These are phyloP conservation scores for Leptopterna dolabrata DNA, from an alignment of 2,888 invertebrate species.

Conservation along the genomic window DNA sequence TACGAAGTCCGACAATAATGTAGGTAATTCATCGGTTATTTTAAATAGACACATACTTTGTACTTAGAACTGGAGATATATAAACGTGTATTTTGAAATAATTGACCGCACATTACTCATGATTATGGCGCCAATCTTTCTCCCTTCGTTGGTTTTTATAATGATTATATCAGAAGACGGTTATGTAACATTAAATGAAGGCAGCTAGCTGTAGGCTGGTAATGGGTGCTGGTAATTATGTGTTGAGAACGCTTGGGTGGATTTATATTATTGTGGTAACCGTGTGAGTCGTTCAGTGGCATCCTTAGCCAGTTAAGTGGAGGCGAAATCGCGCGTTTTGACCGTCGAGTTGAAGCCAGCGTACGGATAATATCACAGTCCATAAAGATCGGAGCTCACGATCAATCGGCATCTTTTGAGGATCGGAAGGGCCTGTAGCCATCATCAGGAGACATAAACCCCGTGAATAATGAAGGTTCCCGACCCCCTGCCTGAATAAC, in stretches of 20 bases:
- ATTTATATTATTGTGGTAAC: not conserved
- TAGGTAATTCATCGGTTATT: no score
- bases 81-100: no score
- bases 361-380: not conserved
- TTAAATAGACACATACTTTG: no score
- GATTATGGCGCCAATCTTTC: no score
- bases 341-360: not conserved
- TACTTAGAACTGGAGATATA: no score
- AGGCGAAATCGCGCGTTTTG: not conserved
- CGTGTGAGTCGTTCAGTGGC: not conserved
- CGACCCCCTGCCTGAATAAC: not conserved
- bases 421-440: not conserved
- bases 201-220: not conserved
- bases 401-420: slow-evolving; percentile 24
- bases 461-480: slow-evolving; percentile 23
- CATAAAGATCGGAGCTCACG: not conserved
- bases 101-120: no score
- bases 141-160: no score
- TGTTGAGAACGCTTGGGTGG: not conserved
- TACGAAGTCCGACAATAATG: no score
- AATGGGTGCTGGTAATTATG: not conserved
- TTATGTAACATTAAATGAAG: no score
- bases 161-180: no score
- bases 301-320: not conserved
- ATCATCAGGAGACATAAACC: slow-evolving; percentile 20